Evolutionary conservation across 2,797 vertebrate genomes (phyloP), one percentile per base, ranked within the genome.

Genomic region (Pagetopsis macropterus): DNA sequence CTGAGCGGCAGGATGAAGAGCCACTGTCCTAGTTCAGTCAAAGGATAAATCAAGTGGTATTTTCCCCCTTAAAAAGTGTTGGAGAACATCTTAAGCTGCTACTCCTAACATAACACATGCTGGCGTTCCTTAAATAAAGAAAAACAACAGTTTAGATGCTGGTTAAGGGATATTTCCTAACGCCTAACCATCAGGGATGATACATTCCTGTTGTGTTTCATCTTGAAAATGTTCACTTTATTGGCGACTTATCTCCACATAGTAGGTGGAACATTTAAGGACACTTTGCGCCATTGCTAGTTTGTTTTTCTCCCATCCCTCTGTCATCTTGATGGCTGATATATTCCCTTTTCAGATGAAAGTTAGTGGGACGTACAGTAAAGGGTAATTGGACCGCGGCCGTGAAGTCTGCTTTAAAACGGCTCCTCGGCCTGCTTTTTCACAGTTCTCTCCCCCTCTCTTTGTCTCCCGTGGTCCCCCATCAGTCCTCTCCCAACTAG

Each of bases 401-500:
- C 19, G 9, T 63, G 60, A 69, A 54, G 63, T 78, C 75, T 70
- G 68, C 78, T 62, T 78, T 65, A 49, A 76, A 82, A 66, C 0
- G 23, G 60, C 72, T 73, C 70, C 65, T 40, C 64, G 13, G 12
- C 63, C 51, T 13, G 31, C 27, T 79, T 76, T 82, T 70, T 66
- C 70, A 76, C 56, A 31, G 43, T 67, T 67, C 45, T 64, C 45
- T 45, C 56, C 55, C 73, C 71, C 63, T 44, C 67, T 69, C 49
- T 27, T 70, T 19, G 33, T 78, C 84, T 84, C 78, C 61, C 54
- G 77, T 72, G 86, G 85, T 83, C 82, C 52, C 83, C 69, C 74
- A 62, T 82, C 81, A 79, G 85, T 87, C 84, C 81, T 84, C 71
- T 81, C 82, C 84, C 88, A 90, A 86, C 87, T 88, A 87, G 82